Base-by-base conservation (phyloP, 1,140 invertebrate species). In the Heliothis subflexa region DNA sequence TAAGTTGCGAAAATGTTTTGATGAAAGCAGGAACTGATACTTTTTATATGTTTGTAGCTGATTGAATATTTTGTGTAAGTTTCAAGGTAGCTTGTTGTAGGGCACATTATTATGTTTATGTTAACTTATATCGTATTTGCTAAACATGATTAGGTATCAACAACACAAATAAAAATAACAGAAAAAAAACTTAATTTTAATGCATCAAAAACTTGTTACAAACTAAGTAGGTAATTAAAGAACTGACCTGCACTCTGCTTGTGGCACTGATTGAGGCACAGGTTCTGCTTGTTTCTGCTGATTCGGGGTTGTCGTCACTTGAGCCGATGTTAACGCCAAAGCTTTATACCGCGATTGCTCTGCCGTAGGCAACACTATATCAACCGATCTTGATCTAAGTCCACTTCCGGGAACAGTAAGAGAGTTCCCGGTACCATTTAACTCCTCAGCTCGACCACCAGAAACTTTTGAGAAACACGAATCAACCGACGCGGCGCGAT, bases 321-420 rank as follows among this genome's bases (percentile, higher is more conserved):
- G 92, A 18, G 92, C 89, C 0, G 95, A 93, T 2, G 95, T 95
- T 88, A 96, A 93, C 49, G 96, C 95, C 68, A 98, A 94, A 7
- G 98, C 97, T 78, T 98, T 98, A 89, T 98, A 98, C 70, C 97
- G 95, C 2, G 97, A 97, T 86, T 98, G 97, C 83, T 97, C 97
- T 62, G 98, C 97, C 0, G 98, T 98, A 0, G 98, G 98, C 74
- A 99, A 94, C 13, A 98, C 97, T 78, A 99, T 98, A 90, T 99
- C 98, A 55, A 99, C 98, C 40, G 98, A 98, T 75, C 97, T 96
- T 4, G 98, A 98, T n/a, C 98, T 95, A 3, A 96, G 95, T 9
- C 96, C 95, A 11, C 89, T 86, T 75, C 95, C 96, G 0, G 97
- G 97, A 14, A 97, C 97, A 18, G 96, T 95, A 3, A 97, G 94